Conservation (phyloP, 2,113 vertebrate genomes). For the Strix uralensis region DNA sequence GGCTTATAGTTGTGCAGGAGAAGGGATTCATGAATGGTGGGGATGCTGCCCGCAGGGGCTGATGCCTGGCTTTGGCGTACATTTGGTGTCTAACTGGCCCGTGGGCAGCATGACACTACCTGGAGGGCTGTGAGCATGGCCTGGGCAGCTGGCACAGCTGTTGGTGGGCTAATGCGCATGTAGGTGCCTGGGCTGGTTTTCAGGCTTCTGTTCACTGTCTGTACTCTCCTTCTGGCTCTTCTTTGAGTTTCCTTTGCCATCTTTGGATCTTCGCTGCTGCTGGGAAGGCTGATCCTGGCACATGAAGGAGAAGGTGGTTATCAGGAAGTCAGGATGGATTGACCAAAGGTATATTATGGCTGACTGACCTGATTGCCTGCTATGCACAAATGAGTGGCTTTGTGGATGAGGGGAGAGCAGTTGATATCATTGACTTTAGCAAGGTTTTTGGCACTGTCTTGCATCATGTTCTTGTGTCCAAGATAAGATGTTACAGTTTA, state of each 20-base stretch:
- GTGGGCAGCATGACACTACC: not conserved
- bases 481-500: not conserved
- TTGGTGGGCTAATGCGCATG: not conserved
- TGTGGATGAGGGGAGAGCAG: not conserved
- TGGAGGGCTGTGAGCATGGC: not conserved
- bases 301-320: not conserved
- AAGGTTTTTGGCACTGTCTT: not conserved
- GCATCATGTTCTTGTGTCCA: not conserved
- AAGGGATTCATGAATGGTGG: accelerated
- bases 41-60: not conserved
- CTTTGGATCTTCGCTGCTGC: not conserved
- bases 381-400: not conserved
- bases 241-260: not conserved
- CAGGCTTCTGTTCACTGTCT: not conserved
- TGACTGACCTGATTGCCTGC: not conserved
- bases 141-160: no score
- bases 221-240: not conserved
- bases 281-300: not conserved
- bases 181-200: not conserved
- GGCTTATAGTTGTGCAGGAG: accelerated
- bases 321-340: not conserved
- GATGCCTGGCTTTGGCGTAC: not conserved
- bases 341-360: not conserved
- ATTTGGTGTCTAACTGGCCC: not conserved
- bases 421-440: not conserved